A percentile compares a stretch with the other conserved stretches of the same genome.
phyloP scores from a whole-genome alignment of 2,113 vertebrate genomes.

The Calyptommatus sinebrachiatus region DNA sequence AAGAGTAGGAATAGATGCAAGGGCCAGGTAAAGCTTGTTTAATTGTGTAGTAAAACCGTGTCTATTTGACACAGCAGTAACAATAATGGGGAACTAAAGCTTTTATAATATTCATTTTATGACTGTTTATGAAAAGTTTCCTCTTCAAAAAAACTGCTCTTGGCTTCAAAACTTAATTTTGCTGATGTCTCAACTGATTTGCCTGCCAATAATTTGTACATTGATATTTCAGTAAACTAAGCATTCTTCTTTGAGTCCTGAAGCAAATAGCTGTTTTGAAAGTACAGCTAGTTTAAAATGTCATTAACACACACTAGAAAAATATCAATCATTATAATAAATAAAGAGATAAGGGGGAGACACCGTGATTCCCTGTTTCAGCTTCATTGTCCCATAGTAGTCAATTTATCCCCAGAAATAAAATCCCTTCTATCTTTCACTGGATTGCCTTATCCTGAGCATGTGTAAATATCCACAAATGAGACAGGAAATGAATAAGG shows the following conservation, averaged over 20 bases:
- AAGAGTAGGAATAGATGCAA: neutral
- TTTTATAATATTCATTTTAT: conserved; percentile 7
- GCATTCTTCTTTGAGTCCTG: neutral
- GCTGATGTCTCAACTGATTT: neutral
- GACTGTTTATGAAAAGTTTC: neutral
- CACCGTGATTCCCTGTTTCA: neutral
- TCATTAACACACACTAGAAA: neutral
- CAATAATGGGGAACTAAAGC: neutral
- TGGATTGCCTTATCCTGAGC: too few species aligned
- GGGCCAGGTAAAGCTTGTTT: too few species aligned
- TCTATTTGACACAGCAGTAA: neutral
- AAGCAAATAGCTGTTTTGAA: neutral
- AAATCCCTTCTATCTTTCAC: too few species aligned
- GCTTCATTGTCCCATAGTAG: too few species aligned
- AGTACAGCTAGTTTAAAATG: neutral
- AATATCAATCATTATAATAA: neutral
- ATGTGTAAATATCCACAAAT: too few species aligned
- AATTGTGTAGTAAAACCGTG: neutral
- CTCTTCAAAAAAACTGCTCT: neutral
- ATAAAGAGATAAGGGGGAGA: neutral
- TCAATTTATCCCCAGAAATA: neutral
- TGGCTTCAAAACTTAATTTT: neutral
- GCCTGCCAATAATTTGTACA: conserved; percentile 33
- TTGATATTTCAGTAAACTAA: conserved; percentile 4
- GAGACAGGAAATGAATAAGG: too few species aligned